These are phyloP conservation scores for Phallusia fumigata DNA, from an alignment of 23 tunicate genomes.

Conservation along the genomic window DNA sequence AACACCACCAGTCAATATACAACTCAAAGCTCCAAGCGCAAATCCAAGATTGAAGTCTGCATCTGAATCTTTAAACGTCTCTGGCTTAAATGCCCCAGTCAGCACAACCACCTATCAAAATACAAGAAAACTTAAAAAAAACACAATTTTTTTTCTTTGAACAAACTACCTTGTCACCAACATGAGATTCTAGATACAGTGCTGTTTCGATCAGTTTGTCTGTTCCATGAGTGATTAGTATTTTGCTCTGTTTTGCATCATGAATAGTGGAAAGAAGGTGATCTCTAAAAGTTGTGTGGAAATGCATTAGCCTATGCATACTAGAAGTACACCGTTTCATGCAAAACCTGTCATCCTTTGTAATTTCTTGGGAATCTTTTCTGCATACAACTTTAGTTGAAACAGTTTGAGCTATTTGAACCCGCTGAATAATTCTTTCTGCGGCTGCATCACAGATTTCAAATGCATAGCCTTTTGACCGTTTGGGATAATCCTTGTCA, in stretches of 20 bases:
- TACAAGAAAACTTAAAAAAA: background rate
- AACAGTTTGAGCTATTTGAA: background rate
- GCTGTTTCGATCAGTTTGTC: slow-evolving; percentile 31
- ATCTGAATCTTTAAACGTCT: slow-evolving; percentile 32
- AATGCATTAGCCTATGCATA: background rate
- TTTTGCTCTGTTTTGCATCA: background rate
- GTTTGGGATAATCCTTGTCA: slow-evolving; percentile 33
- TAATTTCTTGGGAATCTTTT: slow-evolving; percentile 32
- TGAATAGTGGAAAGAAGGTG: background rate
- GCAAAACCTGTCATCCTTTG: background rate
- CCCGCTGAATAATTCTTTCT: background rate
- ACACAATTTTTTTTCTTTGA: background rate
- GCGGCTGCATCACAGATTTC: slow-evolving; percentile 26
- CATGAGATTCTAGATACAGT: background rate
- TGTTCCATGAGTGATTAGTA: slow-evolving; percentile 34
- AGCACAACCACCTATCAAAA: background rate
- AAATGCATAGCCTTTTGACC: slow-evolving; percentile 21
- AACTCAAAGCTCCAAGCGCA: slow-evolving; percentile 7
- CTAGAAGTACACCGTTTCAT: background rate
- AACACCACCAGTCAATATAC: background rate
- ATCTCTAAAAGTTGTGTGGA: background rate
- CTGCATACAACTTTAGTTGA: background rate
- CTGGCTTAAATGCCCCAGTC: slow-evolving; percentile 28
- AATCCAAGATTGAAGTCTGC: slow-evolving; percentile 33
- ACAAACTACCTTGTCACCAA: slow-evolving; percentile 4